Base-by-base conservation (phyloP, 2,888 invertebrate species). In the Linnaemya tessellans region DNA sequence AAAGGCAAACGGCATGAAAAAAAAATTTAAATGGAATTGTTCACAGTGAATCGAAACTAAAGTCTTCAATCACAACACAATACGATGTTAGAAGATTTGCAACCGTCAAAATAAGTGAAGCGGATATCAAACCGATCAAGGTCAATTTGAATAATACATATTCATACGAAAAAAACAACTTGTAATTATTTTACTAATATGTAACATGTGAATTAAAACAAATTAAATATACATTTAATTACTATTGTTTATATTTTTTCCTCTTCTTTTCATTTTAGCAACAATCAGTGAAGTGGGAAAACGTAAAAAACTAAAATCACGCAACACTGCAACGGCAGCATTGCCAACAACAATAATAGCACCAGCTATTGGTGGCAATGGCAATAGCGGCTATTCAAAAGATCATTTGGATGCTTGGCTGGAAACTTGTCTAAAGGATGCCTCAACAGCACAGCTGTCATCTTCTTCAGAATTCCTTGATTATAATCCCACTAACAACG, bases 371-470 rank as follows among this genome's bases (percentile, higher is more conserved):
- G 84, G 86, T 70, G 86, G 85, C 58, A 87, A 87, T 80, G 87
- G 84, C 65, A 89, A 88, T 75, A 88, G 87, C n/a, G 87, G 89
- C 62, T 92, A 92, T 87, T 89, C 90, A 79, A 91, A 91, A 89
- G 91, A 91, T 87, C 92, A 92, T 86, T 88, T 92, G 68, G 92
- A 92, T 87, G 91, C 91, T 35, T 92, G 92, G 93, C 89, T 92
- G 35, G 93, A 92, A 88, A 92, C 90, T 71, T 93, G 93, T 67
- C 87, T 92, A 60, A 90, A 92, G 84, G 93, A 92, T 89, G 91
- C 91, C 15, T 90, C 91, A 54, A 90, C 90, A 77, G 89, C 91
- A 8, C 92, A 92, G 77, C 67, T 92, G 38, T 92, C 92, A 35
- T 92, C 92, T 38, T 92, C 92, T 35, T 92, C 92, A 1, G 92